Percentiles rank a stretch among this genome's conserved stretches.
Evolutionary conservation across 2,113 vertebrate species (phyloP).

Genomic region (Sebastes fasciatus): DNA sequence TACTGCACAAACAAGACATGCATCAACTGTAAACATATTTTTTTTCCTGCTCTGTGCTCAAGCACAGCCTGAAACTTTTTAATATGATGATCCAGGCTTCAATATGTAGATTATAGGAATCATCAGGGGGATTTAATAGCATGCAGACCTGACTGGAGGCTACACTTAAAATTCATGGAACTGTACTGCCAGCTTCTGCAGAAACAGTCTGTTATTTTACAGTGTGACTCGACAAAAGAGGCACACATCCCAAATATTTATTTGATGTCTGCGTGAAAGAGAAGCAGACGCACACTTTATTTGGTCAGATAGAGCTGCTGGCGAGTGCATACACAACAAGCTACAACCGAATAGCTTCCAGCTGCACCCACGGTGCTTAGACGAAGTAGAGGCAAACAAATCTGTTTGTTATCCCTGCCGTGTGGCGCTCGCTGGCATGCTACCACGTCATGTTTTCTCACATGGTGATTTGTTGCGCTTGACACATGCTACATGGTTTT

Average conservation of each 20-base stretch:
- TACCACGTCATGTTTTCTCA: constrained; percentile 28
- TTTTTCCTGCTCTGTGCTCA: neutral
- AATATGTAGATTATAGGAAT: constrained; percentile 34
- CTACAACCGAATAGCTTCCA: constrained; percentile 37
- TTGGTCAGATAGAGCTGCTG: constrained; percentile 58
- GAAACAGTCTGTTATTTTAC: constrained; percentile 39
- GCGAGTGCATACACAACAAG: constrained; percentile 18
- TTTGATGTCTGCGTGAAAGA: constrained; percentile 38
- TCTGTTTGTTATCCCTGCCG: constrained; percentile 58
- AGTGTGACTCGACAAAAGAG: constrained; percentile 35
- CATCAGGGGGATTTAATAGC: constrained; percentile 24
- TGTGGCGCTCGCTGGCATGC: constrained; percentile 23
- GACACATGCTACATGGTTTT: constrained; percentile 42
- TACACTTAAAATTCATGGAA: constrained; percentile 41
- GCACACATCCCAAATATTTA: constrained; percentile 49
- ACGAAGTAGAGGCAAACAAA: constrained; percentile 49
- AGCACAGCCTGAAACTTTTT: constrained; percentile 10
- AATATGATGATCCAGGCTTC: constrained; percentile 6
- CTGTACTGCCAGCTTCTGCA: neutral
- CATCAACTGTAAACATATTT: neutral
- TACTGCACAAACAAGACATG: neutral
- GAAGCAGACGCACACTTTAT: constrained; percentile 50
- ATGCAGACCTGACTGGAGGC: constrained; percentile 38
- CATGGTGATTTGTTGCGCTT: constrained; percentile 34
- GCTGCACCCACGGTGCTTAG: constrained; percentile 39